Conservation (phyloP, 2,888 invertebrate genomes). For the Bruchidius siliquastri region DNA sequence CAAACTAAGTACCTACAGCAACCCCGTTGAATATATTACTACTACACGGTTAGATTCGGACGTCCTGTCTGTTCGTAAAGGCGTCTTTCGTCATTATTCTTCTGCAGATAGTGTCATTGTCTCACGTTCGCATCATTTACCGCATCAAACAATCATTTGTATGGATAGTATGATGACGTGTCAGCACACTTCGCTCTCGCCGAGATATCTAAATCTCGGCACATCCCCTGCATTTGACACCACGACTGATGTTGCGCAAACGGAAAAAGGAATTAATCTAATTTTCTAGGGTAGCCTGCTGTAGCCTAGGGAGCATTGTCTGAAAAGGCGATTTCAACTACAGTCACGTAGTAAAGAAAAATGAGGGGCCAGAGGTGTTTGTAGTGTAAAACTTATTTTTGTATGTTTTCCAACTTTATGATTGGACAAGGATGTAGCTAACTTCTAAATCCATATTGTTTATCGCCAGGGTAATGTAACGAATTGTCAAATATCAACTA, state of each 20-base stretch:
- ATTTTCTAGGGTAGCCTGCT: background rate
- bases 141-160: constrained; percentile 38
- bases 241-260: background rate
- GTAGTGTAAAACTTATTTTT: too few species aligned
- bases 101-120: constrained; percentile 46
- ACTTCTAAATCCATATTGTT: too few species aligned
- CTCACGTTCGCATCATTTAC: constrained; percentile 48
- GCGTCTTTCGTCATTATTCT: constrained; percentile 44
- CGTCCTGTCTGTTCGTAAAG: constrained; percentile 21
- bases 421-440: too few species aligned
- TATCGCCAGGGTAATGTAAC: too few species aligned
- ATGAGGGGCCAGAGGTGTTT: too few species aligned
- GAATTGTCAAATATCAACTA: too few species aligned
- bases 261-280: background rate
- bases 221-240: background rate
- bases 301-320: background rate
- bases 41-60: background rate
- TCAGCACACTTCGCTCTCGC: background rate
- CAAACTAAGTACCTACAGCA: too few species aligned
- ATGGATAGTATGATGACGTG: background rate
- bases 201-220: background rate
- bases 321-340: too few species aligned
- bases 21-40: too few species aligned
- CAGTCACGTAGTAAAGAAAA: too few species aligned
- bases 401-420: too few species aligned